Evolutionary conservation across 2,797 vertebrate genomes (phyloP).

Genomic region (Gymnothorax reevesii): DNA sequence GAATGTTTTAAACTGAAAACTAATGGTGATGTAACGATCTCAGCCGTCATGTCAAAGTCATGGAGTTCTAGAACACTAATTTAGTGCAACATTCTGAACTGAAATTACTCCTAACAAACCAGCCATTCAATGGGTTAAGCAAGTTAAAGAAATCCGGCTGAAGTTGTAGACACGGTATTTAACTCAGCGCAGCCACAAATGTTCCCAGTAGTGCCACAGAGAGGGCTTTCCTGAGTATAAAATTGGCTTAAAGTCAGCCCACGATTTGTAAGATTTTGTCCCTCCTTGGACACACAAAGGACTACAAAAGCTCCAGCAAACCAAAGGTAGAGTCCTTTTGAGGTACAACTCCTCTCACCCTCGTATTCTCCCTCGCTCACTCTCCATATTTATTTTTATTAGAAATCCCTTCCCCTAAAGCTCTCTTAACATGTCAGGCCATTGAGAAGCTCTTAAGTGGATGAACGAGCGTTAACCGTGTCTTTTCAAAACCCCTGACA

Average conservation of each 20-base stretch:
- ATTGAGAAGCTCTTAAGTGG: conserved; percentile 58
- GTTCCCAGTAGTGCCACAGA: conserved; percentile 16
- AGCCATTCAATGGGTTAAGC: not conserved
- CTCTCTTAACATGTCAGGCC: conserved; percentile 51
- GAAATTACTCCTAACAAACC: too few relatives aligned
- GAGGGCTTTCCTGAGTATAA: not conserved
- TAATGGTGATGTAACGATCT: too few relatives aligned
- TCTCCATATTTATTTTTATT: conserved; percentile 51
- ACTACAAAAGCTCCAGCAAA: conserved; percentile 17
- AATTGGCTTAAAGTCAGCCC: conserved; percentile 1
- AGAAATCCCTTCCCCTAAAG: conserved; percentile 41
- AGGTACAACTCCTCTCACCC: conserved; percentile 28
- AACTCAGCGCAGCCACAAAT: too few relatives aligned
- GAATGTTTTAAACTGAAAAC: too few relatives aligned
- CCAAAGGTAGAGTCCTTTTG: conserved; percentile 15
- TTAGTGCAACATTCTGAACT: too few relatives aligned
- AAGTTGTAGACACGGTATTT: not conserved
- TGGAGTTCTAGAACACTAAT: too few relatives aligned
- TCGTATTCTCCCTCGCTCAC: conserved; percentile 23
- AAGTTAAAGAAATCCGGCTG: conserved; percentile 4
- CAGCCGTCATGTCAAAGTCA: too few relatives aligned
- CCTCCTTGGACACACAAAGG: not conserved
- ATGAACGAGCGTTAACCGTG: conserved; percentile 79
- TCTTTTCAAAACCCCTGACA: conserved; percentile 87
- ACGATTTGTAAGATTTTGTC: conserved; percentile 24